phyloP scores from a whole-genome alignment of 2,113 vertebrate genomes.

The Tetrao urogallus region DNA sequence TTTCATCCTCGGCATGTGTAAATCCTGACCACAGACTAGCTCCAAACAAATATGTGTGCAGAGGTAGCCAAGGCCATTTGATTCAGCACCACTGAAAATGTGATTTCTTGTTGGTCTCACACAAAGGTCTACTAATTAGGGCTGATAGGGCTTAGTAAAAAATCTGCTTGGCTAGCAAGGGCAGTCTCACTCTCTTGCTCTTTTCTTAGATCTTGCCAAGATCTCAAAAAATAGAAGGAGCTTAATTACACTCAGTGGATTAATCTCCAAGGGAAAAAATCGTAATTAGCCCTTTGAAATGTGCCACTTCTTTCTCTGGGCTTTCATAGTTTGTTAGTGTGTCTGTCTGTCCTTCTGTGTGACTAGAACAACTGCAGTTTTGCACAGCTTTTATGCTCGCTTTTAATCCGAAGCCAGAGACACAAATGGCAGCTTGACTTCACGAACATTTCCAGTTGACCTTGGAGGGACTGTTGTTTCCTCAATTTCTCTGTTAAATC shows the following conservation, averaged over 20 bases:
- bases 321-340: conserved; percentile 76
- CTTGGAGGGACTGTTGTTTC: conserved; percentile 59
- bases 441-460: conserved; percentile 72
- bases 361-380: conserved; percentile 74
- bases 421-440: conserved; percentile 70
- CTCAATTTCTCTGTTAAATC: conserved; percentile 13
- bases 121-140: conserved; percentile 85
- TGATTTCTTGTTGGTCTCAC: conserved; percentile 78
- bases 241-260: conserved; percentile 84
- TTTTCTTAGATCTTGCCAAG: conserved; percentile 85
- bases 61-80: conserved; percentile 76
- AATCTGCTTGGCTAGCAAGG: conserved; percentile 81
- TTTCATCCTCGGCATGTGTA: conserved; percentile 46
- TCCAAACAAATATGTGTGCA: conserved; percentile 62
- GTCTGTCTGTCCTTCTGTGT: conserved; percentile 74
- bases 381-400: conserved; percentile 66
- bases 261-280: conserved; percentile 81
- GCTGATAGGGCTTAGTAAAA: conserved; percentile 79
- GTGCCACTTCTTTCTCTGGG: conserved; percentile 76
- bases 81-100: conserved; percentile 78
- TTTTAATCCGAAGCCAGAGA: conserved; percentile 70
- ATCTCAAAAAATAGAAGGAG: conserved; percentile 79
- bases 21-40: conserved; percentile 24
- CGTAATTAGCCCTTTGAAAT: conserved; percentile 83
- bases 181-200: conserved; percentile 55